These are phyloP conservation scores for Laodelphax striatellus DNA, from an alignment of 1,140 invertebrate genomes.

Conservation along the genomic window DNA sequence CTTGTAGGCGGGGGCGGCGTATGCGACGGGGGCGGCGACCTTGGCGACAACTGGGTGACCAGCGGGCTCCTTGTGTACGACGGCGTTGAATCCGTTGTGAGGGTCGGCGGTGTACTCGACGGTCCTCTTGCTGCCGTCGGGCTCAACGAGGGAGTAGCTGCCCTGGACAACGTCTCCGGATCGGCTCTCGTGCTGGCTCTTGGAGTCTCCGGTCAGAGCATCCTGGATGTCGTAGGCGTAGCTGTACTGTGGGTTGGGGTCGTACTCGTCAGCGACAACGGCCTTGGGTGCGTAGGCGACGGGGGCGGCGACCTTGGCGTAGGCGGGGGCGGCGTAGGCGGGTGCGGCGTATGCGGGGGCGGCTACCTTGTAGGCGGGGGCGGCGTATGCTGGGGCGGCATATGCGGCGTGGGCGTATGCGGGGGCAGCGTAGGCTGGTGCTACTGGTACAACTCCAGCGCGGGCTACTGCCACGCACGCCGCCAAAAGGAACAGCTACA, in stretches of 20 bases:
- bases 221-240: conserved; percentile 59
- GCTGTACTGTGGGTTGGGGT: conserved; percentile 34
- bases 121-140: conserved; percentile 27
- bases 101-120: conserved; percentile 25
- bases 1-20: conserved; percentile 22
- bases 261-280: conserved; percentile 7
- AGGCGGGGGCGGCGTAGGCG: conserved; percentile 6
- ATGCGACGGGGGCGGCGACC: conserved; percentile 23
- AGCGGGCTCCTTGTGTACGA: conserved; percentile 15
- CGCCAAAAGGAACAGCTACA: conserved; percentile 34
- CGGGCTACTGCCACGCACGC: conserved; percentile 32
- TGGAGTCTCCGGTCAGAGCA: conserved; percentile 50
- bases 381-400: conserved; percentile 19
- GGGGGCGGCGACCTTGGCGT: conserved; percentile 11
- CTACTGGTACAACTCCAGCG: conserved; percentile 25
- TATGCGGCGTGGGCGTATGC: conserved; percentile 8
- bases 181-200: conserved; percentile 52
- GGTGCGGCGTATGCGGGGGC: conserved; percentile 17
- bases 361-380: conserved; percentile 24
- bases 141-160: conserved; percentile 43
- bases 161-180: conserved; percentile 54
- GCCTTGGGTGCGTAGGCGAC: conserved; percentile 24
- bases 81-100: conserved; percentile 20
- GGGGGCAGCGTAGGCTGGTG: conserved; percentile 23
- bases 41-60: conserved; percentile 7